Evolutionary conservation across 2,113 vertebrate species (phyloP), one percentile per base, ranked within the genome.

Genomic region (Tor tambroides): DNA sequence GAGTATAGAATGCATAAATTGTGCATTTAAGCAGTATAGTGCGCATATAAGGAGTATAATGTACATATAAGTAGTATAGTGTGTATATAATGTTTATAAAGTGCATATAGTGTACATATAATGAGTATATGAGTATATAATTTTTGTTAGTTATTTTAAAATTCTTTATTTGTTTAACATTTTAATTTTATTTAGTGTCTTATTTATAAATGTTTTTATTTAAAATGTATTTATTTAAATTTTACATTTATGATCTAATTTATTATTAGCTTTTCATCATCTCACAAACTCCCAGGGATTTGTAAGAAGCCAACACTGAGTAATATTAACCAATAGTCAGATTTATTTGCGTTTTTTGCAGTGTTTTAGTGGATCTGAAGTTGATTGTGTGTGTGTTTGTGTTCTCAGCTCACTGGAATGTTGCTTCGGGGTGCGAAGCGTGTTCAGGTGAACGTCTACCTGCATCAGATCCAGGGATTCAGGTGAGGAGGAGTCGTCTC

Each of bases 391-490:
- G 17, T 49, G 38, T 26, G 3, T 88, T 88, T 43, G 87, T 80
- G 92, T 90, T 90, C 54, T 19, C 94, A 99, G 98, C 94, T 98
- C 41, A 99, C 98, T 4, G 98, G 98, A 76, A 74, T 96, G 1
- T 88, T 99, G 78, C 88, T 99, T 54, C 95, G 80, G 91, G 97
- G 95, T 54, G 96, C 96, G 59, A 99, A 98, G 92, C 91, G 97
- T 87, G 92, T 98, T 85, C 98, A 99, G 91, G 61, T 99, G 92
- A 99, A 99, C 0, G 92, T 96, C 84, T 95, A 94, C 0, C 79
- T 99, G 4, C 92, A 94, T 89, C 94, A 96, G 85, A 46, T 97
- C 9, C 86, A 93, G 4, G 88, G 51, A 4, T 98, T 98, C 93
- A 89, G 93, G 98, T 99, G 41, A 83, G 80, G 28, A 32, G 0